Conservation (phyloP, 2,888 invertebrate genomes). For the Neoitamus cyanurus region DNA sequence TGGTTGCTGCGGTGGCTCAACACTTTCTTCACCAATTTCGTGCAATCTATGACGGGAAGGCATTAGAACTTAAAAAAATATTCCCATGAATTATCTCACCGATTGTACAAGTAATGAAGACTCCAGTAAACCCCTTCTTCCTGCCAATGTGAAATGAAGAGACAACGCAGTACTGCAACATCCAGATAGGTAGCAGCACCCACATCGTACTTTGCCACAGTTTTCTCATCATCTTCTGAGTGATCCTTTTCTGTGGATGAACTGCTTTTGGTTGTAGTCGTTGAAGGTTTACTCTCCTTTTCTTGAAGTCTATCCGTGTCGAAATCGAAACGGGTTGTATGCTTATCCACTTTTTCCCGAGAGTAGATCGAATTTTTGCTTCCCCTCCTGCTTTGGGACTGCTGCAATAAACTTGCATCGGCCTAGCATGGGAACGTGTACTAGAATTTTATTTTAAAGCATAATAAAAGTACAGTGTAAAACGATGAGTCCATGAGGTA, state of each 20-base stretch:
- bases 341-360: slow-evolving; percentile 60
- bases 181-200: slow-evolving; percentile 95
- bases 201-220: slow-evolving; percentile 68
- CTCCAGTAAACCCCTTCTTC: slow-evolving; percentile 99
- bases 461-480: slow-evolving; percentile 72
- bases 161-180: slow-evolving; percentile 93
- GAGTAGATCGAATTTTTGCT: slow-evolving; percentile 64
- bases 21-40: slow-evolving; percentile 85
- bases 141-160: slow-evolving; percentile 97
- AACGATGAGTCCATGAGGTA: slow-evolving; percentile 81
- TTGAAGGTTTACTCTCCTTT: slow-evolving; percentile 59
- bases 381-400: slow-evolving; percentile 64
- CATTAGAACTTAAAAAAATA: not conserved
- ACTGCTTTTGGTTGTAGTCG: slow-evolving; percentile 63
- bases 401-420: slow-evolving; percentile 82
- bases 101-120: slow-evolving; percentile 87
- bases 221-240: slow-evolving; percentile 70
- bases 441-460: slow-evolving; percentile 36
- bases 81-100: slow-evolving; percentile 68
- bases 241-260: slow-evolving; percentile 82
- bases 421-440: slow-evolving; percentile 67
- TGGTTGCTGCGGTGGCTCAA: slow-evolving; percentile 79
- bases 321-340: slow-evolving; percentile 64
- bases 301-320: slow-evolving; percentile 62
- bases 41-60: slow-evolving; percentile 73